A percentile compares a stretch with the other conserved stretches of the same genome.
phyloP scores from a whole-genome alignment of 2,113 vertebrate genomes.

The Seriola quinqueradiata region DNA sequence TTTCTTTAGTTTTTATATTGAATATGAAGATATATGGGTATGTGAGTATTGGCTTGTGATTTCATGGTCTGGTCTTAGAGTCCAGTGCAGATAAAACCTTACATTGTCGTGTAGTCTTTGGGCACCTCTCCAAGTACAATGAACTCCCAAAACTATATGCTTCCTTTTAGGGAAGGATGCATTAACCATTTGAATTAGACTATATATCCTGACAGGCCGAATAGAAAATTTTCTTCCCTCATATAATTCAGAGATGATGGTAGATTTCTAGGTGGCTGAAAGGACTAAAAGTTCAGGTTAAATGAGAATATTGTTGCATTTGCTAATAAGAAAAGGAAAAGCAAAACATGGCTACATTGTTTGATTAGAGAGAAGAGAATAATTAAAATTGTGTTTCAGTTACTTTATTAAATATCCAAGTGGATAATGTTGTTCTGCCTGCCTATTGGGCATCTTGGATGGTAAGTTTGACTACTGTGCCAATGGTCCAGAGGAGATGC shows the following conservation, averaged over 20 bases:
- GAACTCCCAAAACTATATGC: neutral
- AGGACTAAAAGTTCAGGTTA: neutral
- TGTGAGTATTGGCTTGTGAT: neutral
- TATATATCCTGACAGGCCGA: slow-evolving; percentile 16
- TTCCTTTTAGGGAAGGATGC: neutral
- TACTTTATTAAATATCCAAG: neutral
- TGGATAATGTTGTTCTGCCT: neutral
- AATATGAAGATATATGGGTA: neutral
- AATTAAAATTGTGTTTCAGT: slow-evolving; percentile 1
- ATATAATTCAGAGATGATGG: slow-evolving; percentile 43
- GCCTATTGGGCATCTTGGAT: neutral
- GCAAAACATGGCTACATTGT: neutral
- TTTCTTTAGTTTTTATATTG: neutral
- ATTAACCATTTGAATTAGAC: slow-evolving; percentile 12
- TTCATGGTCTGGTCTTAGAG: neutral
- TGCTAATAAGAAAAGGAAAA: slow-evolving; percentile 25
- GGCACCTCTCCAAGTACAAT: neutral
- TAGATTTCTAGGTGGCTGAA: slow-evolving; percentile 33
- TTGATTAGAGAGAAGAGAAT: neutral
- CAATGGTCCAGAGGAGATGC: neutral
- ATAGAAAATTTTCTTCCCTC: slow-evolving; percentile 7
- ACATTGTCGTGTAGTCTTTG: slow-evolving; percentile 1
- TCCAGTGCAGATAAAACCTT: neutral
- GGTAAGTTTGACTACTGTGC: neutral
- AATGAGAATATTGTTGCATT: slow-evolving; percentile 12